A percentile compares a stretch with the other conserved stretches of the same genome.
phyloP scores from a whole-genome alignment of 2,797 vertebrate species.

The Lepilemur septentrionalis region DNA sequence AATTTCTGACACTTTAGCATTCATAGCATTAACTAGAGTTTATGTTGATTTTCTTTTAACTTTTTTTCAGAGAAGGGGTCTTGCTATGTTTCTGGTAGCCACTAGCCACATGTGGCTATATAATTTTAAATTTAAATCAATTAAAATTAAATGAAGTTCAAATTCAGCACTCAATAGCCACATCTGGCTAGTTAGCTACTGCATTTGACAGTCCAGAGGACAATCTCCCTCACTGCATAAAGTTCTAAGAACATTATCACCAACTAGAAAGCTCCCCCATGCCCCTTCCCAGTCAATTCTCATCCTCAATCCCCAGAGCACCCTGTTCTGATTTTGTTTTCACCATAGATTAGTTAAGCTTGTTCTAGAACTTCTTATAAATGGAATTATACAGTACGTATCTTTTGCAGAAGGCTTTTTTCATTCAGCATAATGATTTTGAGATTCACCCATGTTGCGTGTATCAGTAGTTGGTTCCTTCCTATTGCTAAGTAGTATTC shows the following conservation, averaged over 20 bases:
- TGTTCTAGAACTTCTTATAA: not conserved
- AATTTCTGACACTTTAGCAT: not conserved
- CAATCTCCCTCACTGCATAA: not conserved
- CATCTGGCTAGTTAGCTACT: not conserved
- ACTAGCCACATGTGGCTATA: not conserved
- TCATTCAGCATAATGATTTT: not conserved
- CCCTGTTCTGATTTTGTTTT: not conserved
- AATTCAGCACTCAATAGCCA: not conserved
- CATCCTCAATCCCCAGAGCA: not conserved
- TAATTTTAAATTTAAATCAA: conserved; percentile 4
- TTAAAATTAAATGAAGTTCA: not conserved
- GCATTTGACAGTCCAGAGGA: not conserved
- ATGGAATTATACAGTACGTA: not conserved
- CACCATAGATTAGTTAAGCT: not conserved
- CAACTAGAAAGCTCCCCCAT: not conserved
- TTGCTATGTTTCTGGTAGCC: not conserved
- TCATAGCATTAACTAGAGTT: not conserved
- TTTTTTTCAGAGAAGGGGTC: too few relatives aligned
- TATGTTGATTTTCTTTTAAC: not conserved
- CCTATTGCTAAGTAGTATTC: not conserved
- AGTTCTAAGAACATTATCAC: not conserved
- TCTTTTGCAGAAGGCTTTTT: not conserved
- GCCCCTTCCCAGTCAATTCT: not conserved
- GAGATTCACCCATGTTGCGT: not conserved
- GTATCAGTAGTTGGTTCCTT: not conserved